Conservation (phyloP, 2,888 invertebrate genomes). For the Rhagonycha lutea region DNA sequence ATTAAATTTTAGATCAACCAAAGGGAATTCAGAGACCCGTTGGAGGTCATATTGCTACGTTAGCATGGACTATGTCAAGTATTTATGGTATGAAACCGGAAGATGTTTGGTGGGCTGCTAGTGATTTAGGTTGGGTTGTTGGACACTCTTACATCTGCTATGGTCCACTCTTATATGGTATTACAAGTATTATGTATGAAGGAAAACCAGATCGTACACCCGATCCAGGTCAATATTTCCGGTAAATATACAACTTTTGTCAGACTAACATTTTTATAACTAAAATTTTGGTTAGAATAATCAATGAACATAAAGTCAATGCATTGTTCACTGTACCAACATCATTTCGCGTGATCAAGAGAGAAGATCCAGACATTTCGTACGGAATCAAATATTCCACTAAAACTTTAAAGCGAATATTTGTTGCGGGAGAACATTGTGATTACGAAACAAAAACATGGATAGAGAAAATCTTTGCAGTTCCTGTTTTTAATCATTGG, state of each 20-base stretch:
- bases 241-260: constrained; percentile 56
- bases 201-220: constrained; percentile 96
- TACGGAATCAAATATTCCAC: constrained; percentile 68
- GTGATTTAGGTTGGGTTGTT: constrained; percentile 90
- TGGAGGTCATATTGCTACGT: constrained; percentile 84
- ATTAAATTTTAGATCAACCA: constrained; percentile 58
- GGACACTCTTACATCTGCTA: constrained; percentile 95
- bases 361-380: constrained; percentile 76
- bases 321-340: constrained; percentile 91
- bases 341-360: constrained; percentile 81
- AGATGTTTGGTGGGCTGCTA: constrained; percentile 91
- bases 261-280: background rate
- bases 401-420: constrained; percentile 72
- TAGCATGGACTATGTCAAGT: constrained; percentile 83
- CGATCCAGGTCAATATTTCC: constrained; percentile 88
- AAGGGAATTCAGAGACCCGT: constrained; percentile 86
- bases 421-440: constrained; percentile 91
- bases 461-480: constrained; percentile 72
- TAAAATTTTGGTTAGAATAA: constrained; percentile 64
- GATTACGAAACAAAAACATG: constrained; percentile 86
- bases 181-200: constrained; percentile 84
- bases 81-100: constrained; percentile 79
- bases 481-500: constrained; percentile 89
- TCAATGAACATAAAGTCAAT: constrained; percentile 84
- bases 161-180: constrained; percentile 80